Conservation (phyloP, 2,113 vertebrate genomes). For the Grammomys surdaster region DNA sequence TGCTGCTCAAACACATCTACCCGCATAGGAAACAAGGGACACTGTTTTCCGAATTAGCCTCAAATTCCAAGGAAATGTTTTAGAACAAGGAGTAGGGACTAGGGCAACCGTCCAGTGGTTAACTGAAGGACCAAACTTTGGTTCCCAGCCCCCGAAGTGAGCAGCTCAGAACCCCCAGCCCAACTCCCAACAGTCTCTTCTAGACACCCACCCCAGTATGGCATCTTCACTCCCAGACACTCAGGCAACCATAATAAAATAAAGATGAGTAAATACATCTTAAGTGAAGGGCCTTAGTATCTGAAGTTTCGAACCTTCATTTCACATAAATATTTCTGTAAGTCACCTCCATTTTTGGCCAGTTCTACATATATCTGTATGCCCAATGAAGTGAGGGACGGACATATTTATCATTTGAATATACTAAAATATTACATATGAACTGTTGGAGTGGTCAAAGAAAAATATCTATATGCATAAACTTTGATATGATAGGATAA, state of each 20-base stretch:
- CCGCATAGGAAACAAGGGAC: neutral
- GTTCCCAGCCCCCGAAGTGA: neutral
- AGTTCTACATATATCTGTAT: neutral
- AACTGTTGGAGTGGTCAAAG: neutral
- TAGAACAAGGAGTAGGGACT: neutral
- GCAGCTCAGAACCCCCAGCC: neutral
- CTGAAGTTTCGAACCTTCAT: conserved; percentile 33
- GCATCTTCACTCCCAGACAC: neutral
- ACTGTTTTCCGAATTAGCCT: neutral
- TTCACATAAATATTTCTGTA: conserved; percentile 12
- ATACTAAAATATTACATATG: neutral
- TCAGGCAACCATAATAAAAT: too few relatives aligned
- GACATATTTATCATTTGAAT: neutral
- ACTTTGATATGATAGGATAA: neutral
- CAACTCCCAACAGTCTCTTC: neutral
- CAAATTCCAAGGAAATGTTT: conserved; percentile 3
- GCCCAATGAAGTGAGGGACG: conserved; percentile 26
- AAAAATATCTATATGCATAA: neutral
- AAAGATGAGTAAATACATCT: neutral
- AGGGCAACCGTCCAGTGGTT: too few relatives aligned
- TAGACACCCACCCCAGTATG: neutral
- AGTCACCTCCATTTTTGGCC: conserved; percentile 28
- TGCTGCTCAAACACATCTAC: conserved; percentile 21
- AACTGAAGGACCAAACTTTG: neutral
- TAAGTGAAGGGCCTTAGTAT: neutral